Conservation (phyloP, 2,797 vertebrate genomes). For the Alca torda region DNA sequence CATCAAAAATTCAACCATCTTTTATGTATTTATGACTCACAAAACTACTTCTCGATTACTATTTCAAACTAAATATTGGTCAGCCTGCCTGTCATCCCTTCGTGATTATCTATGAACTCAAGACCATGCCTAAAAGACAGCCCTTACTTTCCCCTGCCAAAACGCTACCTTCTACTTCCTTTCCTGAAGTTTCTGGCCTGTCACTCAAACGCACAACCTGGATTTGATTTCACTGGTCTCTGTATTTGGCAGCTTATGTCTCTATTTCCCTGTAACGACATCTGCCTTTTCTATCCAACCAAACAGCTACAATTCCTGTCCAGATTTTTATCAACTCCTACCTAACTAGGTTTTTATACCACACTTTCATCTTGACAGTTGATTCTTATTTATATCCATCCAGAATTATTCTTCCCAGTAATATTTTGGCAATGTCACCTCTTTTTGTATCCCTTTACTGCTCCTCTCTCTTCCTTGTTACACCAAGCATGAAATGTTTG, state of each 20-base stretch:
- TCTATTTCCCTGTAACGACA: not conserved
- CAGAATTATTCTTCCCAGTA: not conserved
- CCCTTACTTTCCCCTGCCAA: not conserved
- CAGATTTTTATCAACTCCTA: not conserved
- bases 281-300: not conserved
- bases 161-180: not conserved
- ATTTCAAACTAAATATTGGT: not conserved
- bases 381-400: not conserved
- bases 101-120: not conserved
- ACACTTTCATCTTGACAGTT: not conserved
- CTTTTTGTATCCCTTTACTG: not conserved
- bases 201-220: not conserved
- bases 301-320: not conserved
- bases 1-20: not conserved
- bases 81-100: not conserved
- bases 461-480: not conserved
- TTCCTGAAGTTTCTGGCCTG: not conserved
- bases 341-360: not conserved
- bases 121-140: not conserved
- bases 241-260: not conserved
- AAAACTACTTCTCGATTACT: not conserved
- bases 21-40: not conserved
- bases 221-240: not conserved
- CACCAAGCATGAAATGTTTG: not conserved
- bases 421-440: not conserved